Conservation (phyloP, 1,140 invertebrate genomes). For the Penaeus indicus region DNA sequence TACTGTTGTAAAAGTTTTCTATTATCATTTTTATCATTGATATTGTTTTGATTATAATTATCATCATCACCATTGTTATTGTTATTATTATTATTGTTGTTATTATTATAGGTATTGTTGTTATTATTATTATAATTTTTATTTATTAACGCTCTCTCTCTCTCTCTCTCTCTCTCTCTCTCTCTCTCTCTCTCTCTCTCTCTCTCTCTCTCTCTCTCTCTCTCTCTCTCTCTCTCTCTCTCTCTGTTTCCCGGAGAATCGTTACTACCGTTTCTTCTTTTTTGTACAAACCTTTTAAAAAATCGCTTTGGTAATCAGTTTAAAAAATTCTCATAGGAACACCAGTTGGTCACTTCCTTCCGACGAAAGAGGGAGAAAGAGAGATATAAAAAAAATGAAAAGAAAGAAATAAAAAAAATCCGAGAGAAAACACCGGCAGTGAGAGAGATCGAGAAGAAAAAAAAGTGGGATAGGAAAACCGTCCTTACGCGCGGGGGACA, state of each 20-base stretch:
- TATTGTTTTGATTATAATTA: too few species aligned
- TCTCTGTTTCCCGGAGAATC: neutral
- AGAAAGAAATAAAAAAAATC: neutral
- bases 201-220: too few species aligned
- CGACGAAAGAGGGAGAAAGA: slow-evolving; percentile 22
- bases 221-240: too few species aligned
- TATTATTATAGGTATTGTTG: too few species aligned
- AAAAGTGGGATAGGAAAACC: neutral
- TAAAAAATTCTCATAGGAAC: slow-evolving; percentile 59
- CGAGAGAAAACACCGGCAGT: slow-evolving; percentile 2
- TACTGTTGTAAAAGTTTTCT: too few species aligned
- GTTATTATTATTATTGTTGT: too few species aligned
- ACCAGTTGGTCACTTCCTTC: slow-evolving; percentile 56
- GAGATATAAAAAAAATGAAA: slow-evolving; percentile 23
- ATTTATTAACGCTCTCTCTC: too few species aligned
- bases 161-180: too few species aligned
- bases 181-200: too few species aligned
- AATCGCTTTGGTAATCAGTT: slow-evolving; percentile 56
- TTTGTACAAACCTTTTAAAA: slow-evolving; percentile 30
- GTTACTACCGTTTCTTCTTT: neutral
- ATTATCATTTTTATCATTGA: too few species aligned
- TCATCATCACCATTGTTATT: too few species aligned
- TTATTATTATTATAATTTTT: too few species aligned
- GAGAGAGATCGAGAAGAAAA: slow-evolving; percentile 8
- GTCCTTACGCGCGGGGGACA: neutral